phyloP scores from a whole-genome alignment of 2,797 vertebrate species.

The Chaetophractus vellerosus region DNA sequence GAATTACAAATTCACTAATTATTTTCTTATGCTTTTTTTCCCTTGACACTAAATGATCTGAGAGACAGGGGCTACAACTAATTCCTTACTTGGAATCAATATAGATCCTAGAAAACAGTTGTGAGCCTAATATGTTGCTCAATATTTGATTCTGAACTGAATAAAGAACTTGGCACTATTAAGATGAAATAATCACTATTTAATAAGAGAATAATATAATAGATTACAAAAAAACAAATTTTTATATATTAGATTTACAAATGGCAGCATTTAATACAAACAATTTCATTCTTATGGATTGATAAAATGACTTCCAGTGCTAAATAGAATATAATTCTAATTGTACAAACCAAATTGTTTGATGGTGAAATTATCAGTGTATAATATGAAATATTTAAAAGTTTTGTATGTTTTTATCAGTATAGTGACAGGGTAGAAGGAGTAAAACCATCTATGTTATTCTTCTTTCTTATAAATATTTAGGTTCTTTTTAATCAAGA shows the following conservation, averaged over 20 bases:
- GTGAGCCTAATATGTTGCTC: accelerated
- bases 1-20: neutral
- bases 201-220: neutral
- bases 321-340: neutral
- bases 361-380: neutral
- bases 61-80: neutral
- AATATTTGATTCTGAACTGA: neutral
- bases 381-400: neutral
- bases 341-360: neutral
- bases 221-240: neutral
- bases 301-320: neutral
- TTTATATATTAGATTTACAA: neutral
- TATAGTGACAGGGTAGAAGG: too few species aligned
- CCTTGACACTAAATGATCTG: neutral
- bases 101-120: neutral
- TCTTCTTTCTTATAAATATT: neutral
- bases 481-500: neutral
- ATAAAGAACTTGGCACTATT: neutral
- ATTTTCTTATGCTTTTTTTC: neutral
- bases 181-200: neutral
- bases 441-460: neutral
- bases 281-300: neutral
- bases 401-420: neutral
- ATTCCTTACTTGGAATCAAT: too few species aligned
- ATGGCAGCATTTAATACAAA: neutral